Percentiles rank a stretch among this genome's conserved stretches.
Conservation (phyloP, 2,888 invertebrate species). For the Vannuccia rotundouncinata region DNA sequence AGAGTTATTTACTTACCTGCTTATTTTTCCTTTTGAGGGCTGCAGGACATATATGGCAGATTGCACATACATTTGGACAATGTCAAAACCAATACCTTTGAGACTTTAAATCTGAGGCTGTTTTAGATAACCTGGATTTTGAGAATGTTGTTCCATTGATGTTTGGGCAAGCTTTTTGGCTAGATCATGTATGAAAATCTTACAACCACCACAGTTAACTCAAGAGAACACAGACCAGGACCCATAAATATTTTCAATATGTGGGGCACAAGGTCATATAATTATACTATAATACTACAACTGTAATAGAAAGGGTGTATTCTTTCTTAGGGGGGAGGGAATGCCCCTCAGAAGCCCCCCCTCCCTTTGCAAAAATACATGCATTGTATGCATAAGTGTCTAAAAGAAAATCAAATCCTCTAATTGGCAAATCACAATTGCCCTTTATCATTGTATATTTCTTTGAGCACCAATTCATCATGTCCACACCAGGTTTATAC, state of each 20-base stretch:
- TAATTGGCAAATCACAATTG: background rate
- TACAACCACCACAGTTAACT: background rate
- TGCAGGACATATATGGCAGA: slow-evolving; percentile 20
- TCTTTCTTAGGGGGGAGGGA: no score
- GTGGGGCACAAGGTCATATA: no score
- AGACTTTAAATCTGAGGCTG: background rate
- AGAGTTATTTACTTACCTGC: background rate
- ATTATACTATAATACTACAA: no score
- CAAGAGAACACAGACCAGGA: background rate
- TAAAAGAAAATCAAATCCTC: background rate
- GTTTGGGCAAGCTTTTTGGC: background rate
- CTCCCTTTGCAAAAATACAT: no score
- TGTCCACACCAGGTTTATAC: background rate
- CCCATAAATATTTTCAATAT: no score
- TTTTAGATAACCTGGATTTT: background rate
- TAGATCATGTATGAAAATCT: background rate
- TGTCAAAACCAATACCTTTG: slow-evolving; percentile 17
- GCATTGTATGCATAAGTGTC: background rate
- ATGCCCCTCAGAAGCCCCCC: no score
- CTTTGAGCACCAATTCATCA: background rate
- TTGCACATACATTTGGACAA: slow-evolving; percentile 12
- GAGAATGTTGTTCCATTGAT: background rate
- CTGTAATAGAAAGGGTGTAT: no score
- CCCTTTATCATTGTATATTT: background rate
- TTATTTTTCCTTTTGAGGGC: slow-evolving; percentile 21